Evolutionary conservation across 1,140 invertebrate genomes (phyloP).

Genomic region (Dryas iulia): DNA sequence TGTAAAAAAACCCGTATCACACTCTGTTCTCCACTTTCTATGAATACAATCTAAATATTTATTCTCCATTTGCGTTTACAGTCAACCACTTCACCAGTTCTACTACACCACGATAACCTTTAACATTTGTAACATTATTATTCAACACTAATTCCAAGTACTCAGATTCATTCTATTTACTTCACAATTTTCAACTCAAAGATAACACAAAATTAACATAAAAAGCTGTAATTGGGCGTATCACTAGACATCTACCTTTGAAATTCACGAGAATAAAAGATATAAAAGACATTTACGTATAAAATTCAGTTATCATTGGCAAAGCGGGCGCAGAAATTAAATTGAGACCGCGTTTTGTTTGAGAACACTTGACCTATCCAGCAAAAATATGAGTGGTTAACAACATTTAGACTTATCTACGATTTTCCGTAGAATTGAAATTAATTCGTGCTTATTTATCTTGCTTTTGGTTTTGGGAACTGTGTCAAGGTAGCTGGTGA

Average conservation of each 20-base stretch:
- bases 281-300: constrained; percentile 1
- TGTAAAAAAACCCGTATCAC: too few relatives aligned
- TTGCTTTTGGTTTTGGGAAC: background rate
- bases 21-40: too few relatives aligned
- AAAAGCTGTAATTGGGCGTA: background rate
- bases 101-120: too few relatives aligned
- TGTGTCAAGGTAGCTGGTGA: background rate
- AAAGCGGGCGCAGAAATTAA: constrained; percentile 13
- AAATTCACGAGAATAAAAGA: background rate
- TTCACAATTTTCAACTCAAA: background rate
- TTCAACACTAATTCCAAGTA: too few relatives aligned
- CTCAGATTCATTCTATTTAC: too few relatives aligned
- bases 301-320: constrained; percentile 7
- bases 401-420: background rate
- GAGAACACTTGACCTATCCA: constrained; percentile 12
- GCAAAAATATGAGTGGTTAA: constrained; percentile 7
- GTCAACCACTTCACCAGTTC: too few relatives aligned
- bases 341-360: constrained; percentile 12
- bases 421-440: background rate
- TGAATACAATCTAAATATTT: too few relatives aligned
- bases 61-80: too few relatives aligned
- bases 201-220: background rate
- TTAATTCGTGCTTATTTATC: background rate
- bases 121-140: too few relatives aligned
- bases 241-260: background rate